A percentile compares a stretch with the other conserved stretches of the same genome.
phyloP scores from a whole-genome alignment of 2,113 vertebrate genomes.

The Saguinus imperator region DNA sequence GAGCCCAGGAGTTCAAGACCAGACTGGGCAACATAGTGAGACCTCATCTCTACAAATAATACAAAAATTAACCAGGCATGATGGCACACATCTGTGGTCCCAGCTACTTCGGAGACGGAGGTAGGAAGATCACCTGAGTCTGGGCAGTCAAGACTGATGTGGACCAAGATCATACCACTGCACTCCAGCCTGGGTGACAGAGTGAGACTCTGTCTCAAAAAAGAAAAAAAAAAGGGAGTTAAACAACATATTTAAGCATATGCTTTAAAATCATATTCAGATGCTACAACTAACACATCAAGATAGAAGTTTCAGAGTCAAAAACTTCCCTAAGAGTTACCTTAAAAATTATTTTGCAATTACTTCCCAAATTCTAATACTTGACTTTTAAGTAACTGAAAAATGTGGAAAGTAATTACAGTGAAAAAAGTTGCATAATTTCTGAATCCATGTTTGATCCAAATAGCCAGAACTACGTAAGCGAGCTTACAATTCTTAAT shows the following conservation, averaged over 20 bases:
- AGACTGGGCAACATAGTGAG: too few relatives aligned
- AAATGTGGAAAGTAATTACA: neutral
- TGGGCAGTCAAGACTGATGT: too few relatives aligned
- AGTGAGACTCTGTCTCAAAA: too few relatives aligned
- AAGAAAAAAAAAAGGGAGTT: too few relatives aligned
- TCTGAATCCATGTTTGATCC: neutral
- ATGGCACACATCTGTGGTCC: too few relatives aligned
- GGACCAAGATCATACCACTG: too few relatives aligned
- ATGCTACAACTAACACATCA: neutral
- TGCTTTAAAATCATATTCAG: neutral
- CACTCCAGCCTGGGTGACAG: too few relatives aligned
- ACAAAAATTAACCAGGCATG: too few relatives aligned
- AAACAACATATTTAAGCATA: neutral
- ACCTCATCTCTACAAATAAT: too few relatives aligned
- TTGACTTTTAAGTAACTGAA: neutral
- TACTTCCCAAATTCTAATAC: neutral
- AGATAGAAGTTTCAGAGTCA: neutral
- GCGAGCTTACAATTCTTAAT: neutral
- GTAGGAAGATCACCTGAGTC: too few relatives aligned
- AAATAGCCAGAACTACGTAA: neutral
- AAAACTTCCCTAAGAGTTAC: neutral
- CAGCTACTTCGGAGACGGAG: too few relatives aligned
- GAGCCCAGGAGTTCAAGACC: too few relatives aligned
- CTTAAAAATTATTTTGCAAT: neutral
- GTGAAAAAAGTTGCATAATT: neutral